Base-by-base conservation (phyloP, 2,888 invertebrate genomes). In the Lasioglossum calceatum region DNA sequence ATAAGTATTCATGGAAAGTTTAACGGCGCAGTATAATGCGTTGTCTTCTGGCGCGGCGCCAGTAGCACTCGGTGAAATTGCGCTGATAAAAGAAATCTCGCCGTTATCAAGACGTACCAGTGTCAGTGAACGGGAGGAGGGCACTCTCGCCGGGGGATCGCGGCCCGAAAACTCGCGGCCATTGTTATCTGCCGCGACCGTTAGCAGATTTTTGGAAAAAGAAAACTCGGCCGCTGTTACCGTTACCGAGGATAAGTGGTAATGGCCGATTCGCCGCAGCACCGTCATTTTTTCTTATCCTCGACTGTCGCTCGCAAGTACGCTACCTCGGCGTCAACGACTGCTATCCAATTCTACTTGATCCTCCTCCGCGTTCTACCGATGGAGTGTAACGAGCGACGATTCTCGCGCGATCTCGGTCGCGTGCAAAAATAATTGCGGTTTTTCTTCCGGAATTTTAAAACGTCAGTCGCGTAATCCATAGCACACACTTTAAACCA, bases 51-150 rank as follows among this genome's bases (percentile, higher is more conserved):
- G 86, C 72, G 23, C 0, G 64, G 72, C 32, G 75, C 64, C 86
- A 77, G n/a, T 61, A 47, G 47, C 47, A 67, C 27, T 47, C 32
- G 32, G 50, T 36, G 81, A 61, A 75, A 81, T 78, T 77, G 36
- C 47, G 36, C 75, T 76, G 76, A 81, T 81, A 81, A 79, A 79
- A 86, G 86, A 81, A 86, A 86, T 86, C 86, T 81, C 12, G 19
- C 5, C 54, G 23, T 86, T 86, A 86, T 81, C 86, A 79, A 78
- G 86, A 78, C 72, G 75, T 47, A 75, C 70, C 64, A 79, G 79
- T 67, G 72, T 78, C 78, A 79, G 54, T 42, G 75, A 81, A 79
- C 86, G 27, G 27, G 16, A 54, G 36, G 10, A 54, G 19, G 47
- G n/a, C 64, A 12, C 61, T 80, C 70, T 54, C 42, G 19, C 19